Evolutionary conservation across 2,888 invertebrate species (phyloP).

Genomic region (Cheiracanthium punctorium): DNA sequence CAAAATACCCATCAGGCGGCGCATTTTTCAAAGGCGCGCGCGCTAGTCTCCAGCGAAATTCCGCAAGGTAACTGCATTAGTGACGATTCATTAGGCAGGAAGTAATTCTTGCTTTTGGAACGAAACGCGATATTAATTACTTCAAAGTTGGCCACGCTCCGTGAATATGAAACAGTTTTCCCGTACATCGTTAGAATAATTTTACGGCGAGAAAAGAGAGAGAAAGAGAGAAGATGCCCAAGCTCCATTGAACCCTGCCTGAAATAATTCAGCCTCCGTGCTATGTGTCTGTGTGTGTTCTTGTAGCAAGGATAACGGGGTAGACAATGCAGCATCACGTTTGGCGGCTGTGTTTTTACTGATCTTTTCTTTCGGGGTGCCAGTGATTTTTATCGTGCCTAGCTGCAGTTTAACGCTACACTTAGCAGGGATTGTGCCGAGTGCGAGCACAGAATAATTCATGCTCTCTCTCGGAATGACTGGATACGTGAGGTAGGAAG

Average conservation of each 20-base stretch:
- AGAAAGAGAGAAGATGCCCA: no score
- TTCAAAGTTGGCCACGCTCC: neutral
- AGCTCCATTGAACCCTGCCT: neutral
- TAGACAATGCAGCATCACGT: neutral
- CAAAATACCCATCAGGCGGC: neutral
- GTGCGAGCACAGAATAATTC: neutral
- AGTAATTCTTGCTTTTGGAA: neutral
- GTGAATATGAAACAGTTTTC: neutral
- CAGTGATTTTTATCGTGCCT: neutral
- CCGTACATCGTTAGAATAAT: neutral
- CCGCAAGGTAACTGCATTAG: neutral
- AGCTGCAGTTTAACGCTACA: neutral
- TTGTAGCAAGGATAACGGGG: neutral
- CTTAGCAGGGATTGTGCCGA: neutral
- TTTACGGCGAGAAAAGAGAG: neutral
- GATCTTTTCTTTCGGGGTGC: neutral
- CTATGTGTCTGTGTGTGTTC: neutral
- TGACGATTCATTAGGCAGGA: neutral
- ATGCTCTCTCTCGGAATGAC: neutral
- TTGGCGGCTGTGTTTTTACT: neutral
- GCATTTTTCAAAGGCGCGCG: neutral
- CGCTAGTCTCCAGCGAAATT: neutral
- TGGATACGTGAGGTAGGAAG: no score
- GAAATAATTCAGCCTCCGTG: constrained; percentile 5
- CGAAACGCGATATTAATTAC: neutral